Base-by-base conservation (phyloP, 2,113 vertebrate genomes). In the Tenrec ecaudatus region DNA sequence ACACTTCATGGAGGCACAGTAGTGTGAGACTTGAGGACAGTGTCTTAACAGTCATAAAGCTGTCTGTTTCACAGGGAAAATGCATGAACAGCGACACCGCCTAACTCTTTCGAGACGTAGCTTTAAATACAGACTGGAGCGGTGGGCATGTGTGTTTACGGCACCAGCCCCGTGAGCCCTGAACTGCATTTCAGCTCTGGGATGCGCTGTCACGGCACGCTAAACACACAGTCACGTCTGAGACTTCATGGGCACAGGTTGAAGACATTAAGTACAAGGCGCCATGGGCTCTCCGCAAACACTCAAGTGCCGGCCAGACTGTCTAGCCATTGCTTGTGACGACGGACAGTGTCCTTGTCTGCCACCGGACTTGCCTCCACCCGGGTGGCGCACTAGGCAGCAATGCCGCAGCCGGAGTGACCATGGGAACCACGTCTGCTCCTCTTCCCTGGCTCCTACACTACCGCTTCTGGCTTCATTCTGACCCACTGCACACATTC, bases 1-100 rank as follows among this genome's bases (percentile, higher is more conserved):
- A 60, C 23, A 25, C 38, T 40, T 77, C 91, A 84, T 92, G 73
- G 89, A 89, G 89, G 90, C 95, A 93, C 53, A 64, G 87, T 58
- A 78, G 89, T 66, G 82, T 58, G 92, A 77, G 92, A 79, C 47
- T 75, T 78, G 68, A 96, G 89, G 85, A 96, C 76, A 88, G 23
- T 73, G 93, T 96, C 93, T 88, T 47, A 94, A 76, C n/a, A 82
- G 58, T 91, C 36, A 83, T 86, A 96, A 95, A 96, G 93, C 92
- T 85, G 89, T 64, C 86, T 96, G 6, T 73, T 64, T 93, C 86
- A 62, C 14, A 47, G 75, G 96, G 92, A 88, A 96, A 97, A 83
- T 17, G 91, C 78, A 94, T 2, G 53, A 20, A 23, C 85, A 22
- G 78, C 60, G 86, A 93, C 86, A 88, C 31, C 27, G 23, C 1